Evolutionary conservation across 2,797 vertebrate genomes (phyloP).

Genomic region (Myiothlypis chrysogaster): DNA sequence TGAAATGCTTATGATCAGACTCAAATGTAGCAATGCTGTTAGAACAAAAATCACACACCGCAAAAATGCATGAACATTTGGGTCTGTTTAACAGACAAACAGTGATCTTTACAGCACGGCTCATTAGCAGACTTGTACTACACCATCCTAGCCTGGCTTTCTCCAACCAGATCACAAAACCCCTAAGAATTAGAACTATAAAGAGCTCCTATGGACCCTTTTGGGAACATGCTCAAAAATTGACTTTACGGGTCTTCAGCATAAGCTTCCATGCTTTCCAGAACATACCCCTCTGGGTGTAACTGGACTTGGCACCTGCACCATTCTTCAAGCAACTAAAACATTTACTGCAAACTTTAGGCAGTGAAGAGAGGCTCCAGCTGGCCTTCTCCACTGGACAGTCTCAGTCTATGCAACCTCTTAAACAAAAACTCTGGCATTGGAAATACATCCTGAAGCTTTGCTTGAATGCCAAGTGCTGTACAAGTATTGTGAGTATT

Average conservation of each 20-base stretch:
- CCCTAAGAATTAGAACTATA: neutral
- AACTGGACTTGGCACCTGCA: neutral
- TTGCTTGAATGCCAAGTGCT: neutral
- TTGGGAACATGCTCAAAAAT: neutral
- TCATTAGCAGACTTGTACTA: neutral
- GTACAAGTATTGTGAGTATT: neutral
- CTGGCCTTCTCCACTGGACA: neutral
- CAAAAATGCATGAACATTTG: neutral
- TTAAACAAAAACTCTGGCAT: neutral
- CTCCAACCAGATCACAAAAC: neutral
- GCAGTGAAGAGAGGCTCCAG: neutral
- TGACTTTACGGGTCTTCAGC: neutral
- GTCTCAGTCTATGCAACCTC: neutral
- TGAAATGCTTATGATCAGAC: neutral
- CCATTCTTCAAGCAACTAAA: neutral
- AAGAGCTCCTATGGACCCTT: neutral
- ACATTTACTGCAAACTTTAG: neutral
- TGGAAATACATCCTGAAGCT: neutral
- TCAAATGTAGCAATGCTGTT: neutral
- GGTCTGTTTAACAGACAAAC: neutral
- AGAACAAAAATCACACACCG: neutral
- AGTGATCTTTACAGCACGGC: neutral
- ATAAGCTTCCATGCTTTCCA: neutral
- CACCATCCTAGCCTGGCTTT: neutral
- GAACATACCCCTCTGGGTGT: rapidly evolving